These are phyloP conservation scores for Galeopsomyia nigrocyanea DNA, from an alignment of 2,888 invertebrate species.

Conservation along the genomic window DNA sequence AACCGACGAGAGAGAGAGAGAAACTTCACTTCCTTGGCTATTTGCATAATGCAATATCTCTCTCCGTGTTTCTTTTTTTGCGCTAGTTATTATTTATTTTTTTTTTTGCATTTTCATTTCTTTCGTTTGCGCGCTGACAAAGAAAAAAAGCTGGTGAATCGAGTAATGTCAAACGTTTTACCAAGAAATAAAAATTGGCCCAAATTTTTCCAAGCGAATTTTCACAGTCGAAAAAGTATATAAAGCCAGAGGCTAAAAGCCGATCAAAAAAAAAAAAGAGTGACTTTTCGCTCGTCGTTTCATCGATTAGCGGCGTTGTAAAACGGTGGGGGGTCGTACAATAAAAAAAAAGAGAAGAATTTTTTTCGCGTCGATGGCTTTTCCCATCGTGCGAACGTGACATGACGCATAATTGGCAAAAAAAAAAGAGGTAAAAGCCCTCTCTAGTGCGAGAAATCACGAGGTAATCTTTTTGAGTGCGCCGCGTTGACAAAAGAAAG, in stretches of 20 bases:
- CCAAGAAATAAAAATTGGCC: too few species aligned
- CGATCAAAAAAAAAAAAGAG: constrained; percentile 20
- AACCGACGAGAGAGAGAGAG: too few species aligned
- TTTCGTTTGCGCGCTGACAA: constrained; percentile 15
- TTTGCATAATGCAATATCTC: too few species aligned
- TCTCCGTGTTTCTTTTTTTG: too few species aligned
- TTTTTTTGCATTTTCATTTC: too few species aligned
- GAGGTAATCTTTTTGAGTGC: constrained; percentile 59
- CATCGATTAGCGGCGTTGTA: constrained; percentile 18
- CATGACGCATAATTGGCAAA: constrained; percentile 32
- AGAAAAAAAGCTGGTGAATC: constrained; percentile 32
- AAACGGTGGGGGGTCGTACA: neutral
- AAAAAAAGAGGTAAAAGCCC: neutral
- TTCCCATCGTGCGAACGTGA: neutral
- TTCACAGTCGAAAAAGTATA: too few species aligned
- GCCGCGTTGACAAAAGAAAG: constrained; percentile 52
- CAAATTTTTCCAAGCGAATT: too few species aligned
- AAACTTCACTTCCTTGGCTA: too few species aligned
- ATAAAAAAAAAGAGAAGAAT: constrained; percentile 13
- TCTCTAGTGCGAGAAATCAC: constrained; percentile 32
- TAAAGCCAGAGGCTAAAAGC: too few species aligned
- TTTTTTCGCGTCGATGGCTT: constrained; percentile 24
- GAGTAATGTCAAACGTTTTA: too few species aligned
- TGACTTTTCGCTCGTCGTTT: neutral
- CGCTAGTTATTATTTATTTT: too few species aligned